Percentiles rank a stretch among this genome's conserved stretches.
Evolutionary conservation across 2,113 vertebrate genomes (phyloP).

Genomic region (Pedetes capensis): DNA sequence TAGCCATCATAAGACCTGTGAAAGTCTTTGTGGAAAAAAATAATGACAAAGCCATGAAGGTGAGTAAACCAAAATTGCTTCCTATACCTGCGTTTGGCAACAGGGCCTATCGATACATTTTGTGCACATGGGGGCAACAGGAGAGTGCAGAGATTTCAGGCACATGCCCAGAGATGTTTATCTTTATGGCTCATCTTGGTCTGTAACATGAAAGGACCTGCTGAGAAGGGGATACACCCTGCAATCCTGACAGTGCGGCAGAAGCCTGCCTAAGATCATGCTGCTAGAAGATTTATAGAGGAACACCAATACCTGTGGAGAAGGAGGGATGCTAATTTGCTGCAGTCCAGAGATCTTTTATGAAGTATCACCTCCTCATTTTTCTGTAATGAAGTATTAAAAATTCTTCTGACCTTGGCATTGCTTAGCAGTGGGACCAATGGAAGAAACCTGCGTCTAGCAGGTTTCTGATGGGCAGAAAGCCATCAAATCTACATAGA

Average conservation of each 20-base stretch:
- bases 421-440: background rate
- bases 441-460: background rate
- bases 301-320: background rate
- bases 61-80: background rate
- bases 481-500: background rate
- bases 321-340: background rate
- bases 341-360: background rate
- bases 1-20: background rate
- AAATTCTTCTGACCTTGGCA: background rate
- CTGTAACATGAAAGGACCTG: conserved; percentile 32
- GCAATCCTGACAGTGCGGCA: background rate
- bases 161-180: conserved; percentile 5
- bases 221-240: background rate
- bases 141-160: background rate
- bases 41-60: background rate
- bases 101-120: background rate
- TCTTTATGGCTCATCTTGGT: background rate
- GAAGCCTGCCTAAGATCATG: background rate
- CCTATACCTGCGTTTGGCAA: background rate
- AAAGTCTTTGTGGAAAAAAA: background rate
- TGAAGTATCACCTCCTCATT: background rate
- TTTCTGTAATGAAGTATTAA: background rate
- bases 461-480: background rate
- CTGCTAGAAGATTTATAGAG: background rate
- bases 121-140: background rate